Percentiles rank a stretch among this genome's conserved stretches.
phyloP scores from a whole-genome alignment of 2,797 vertebrate species.

The Lacerta bilineata region DNA sequence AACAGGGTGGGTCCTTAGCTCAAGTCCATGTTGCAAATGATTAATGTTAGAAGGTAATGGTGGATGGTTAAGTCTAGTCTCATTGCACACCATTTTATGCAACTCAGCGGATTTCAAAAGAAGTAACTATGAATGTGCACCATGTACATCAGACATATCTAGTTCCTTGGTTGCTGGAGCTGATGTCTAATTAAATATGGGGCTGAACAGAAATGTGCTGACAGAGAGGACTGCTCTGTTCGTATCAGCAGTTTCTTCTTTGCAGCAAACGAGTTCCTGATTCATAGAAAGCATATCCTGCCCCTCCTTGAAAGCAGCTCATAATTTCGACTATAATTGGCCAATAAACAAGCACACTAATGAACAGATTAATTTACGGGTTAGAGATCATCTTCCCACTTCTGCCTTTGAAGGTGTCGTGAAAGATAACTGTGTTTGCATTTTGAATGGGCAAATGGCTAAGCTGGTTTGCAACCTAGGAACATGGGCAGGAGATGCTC shows the following conservation, averaged over 20 bases:
- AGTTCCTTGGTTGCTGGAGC: conserved; percentile 47
- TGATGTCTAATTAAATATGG: conserved; percentile 39
- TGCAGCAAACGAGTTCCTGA: conserved; percentile 57
- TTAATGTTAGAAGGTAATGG: no score
- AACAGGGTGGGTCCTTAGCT: no score
- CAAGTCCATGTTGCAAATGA: no score
- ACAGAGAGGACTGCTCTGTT: conserved; percentile 15
- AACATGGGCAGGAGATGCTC: not conserved
- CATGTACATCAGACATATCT: not conserved
- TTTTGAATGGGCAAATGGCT: not conserved
- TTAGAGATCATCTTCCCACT: not conserved
- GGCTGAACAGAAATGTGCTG: not conserved
- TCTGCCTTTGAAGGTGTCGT: not conserved
- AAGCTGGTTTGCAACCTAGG: not conserved
- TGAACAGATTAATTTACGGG: conserved; percentile 61
- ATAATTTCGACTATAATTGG: conserved; percentile 64
- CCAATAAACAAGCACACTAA: conserved; percentile 67
- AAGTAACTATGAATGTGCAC: not conserved
- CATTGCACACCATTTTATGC: not conserved
- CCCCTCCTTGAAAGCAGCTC: conserved; percentile 48
- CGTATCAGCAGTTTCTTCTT: conserved; percentile 32
- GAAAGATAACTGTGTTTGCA: conserved; percentile 16
- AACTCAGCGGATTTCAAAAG: not conserved
- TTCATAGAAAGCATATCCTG: conserved; percentile 43
- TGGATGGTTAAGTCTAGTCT: no score